phyloP scores from a whole-genome alignment of 2,888 invertebrate genomes.

The Aproaerema taeniolella region DNA sequence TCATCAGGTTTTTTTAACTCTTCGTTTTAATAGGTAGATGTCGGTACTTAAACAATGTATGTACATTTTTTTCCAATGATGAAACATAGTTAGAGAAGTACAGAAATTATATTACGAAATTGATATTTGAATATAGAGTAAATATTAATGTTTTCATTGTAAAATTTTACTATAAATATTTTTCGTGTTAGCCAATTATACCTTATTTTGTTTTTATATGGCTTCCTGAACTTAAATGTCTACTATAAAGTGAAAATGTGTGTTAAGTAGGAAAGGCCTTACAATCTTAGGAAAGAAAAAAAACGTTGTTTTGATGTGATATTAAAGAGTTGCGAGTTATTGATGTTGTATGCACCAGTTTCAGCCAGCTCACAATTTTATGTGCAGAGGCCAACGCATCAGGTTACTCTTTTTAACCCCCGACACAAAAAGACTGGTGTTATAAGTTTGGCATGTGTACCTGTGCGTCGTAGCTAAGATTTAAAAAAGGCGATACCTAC shows the following conservation, averaged over 20 bases:
- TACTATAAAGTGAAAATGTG: constrained; percentile 40
- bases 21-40: constrained; percentile 46
- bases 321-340: constrained; percentile 28
- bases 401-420: too few relatives aligned
- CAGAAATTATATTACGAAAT: constrained; percentile 46
- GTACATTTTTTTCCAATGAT: constrained; percentile 36
- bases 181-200: constrained; percentile 27
- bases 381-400: too few relatives aligned
- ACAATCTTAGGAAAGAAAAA: constrained; percentile 27
- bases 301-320: constrained; percentile 28
- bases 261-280: constrained; percentile 46
- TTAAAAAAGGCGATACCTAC: too few relatives aligned
- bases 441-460: too few relatives aligned
- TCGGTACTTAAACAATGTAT: constrained; percentile 60
- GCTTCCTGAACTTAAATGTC: constrained; percentile 44
- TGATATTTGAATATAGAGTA: constrained; percentile 51
- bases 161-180: constrained; percentile 36
- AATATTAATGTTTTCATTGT: constrained; percentile 55
- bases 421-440: too few relatives aligned
- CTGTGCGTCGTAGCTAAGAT: neutral
- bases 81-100: constrained; percentile 45
- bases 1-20: constrained; percentile 23
- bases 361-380: too few relatives aligned
- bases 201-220: constrained; percentile 30
- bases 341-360: constrained; percentile 22